Conservation (phyloP, 1,140 invertebrate genomes). For the Micrasema longulum region DNA sequence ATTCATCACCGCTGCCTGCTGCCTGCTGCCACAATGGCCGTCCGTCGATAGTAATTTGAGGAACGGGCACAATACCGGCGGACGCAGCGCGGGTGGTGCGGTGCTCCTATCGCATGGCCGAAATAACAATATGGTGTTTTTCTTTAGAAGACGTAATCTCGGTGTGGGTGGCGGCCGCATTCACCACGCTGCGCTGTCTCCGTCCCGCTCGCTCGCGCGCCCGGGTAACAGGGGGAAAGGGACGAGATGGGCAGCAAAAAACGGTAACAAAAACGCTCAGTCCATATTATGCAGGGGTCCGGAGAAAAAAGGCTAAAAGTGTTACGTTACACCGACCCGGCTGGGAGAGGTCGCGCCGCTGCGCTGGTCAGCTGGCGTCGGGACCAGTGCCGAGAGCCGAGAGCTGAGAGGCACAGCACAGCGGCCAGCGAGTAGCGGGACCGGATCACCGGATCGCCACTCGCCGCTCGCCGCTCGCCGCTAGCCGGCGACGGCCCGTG, state of each 20-base stretch:
- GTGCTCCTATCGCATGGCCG: conserved; percentile 34
- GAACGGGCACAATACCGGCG: conserved; percentile 53
- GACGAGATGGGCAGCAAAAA: conserved; percentile 15
- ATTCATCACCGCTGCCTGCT: not conserved
- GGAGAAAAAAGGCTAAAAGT: conserved; percentile 45
- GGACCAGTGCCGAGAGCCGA: too few species aligned
- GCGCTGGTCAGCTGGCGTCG: not conserved
- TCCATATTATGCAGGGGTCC: conserved; percentile 48
- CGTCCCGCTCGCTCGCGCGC: conserved; percentile 39
- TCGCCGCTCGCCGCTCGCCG: not conserved
- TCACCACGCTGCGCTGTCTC: conserved; percentile 37
- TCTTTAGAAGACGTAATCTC: conserved; percentile 52
- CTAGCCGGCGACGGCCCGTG: not conserved
- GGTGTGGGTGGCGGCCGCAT: conserved; percentile 63
- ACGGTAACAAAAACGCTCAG: conserved; percentile 30
- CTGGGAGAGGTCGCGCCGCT: conserved; percentile 5
- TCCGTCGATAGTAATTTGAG: conserved; percentile 1
- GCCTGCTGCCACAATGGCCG: not conserved
- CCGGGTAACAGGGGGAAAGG: not conserved
- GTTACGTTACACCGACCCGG: conserved; percentile 32
- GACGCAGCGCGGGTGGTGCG: conserved; percentile 60
- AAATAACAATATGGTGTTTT: conserved; percentile 53
- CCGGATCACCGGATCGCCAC: not conserved
- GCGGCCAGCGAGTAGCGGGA: too few species aligned
- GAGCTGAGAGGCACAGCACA: too few species aligned